Evolutionary conservation across 2,113 vertebrate species (phyloP), one percentile per base, ranked within the genome.

Genomic region (Silurus meridionalis): DNA sequence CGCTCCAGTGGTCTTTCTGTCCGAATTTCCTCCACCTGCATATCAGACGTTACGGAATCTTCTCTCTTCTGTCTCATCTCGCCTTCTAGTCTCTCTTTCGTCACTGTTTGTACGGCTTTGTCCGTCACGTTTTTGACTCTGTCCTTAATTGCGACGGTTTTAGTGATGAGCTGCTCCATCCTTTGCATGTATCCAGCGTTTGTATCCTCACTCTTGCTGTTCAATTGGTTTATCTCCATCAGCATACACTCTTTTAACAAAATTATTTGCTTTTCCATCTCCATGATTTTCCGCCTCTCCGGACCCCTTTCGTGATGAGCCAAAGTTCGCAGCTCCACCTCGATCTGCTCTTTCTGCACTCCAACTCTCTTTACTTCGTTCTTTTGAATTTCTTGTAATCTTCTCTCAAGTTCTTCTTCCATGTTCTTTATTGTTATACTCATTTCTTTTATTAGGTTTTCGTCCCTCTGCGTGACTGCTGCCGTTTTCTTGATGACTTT

Each of bases 161-260:
- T 72, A 7, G 9, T 28, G 25, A 86, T 78, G 63, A 88, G 81
- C 14, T 67, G 81, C 46, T 89, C 86, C 67, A 89, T 77, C 19
- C 60, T 86, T 83, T 88, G 72, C 37, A 86, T n/a, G 48, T 79
- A 85, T 25, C 64, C 72, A 13, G 61, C 28, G 23, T 82, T 86
- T 69, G 77, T 57, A 69, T 69, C 82, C 63, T 60, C 72, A 17
- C 48, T 74, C 71, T 86, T 77, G 71, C 78, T 86, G 8, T 61
- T 90, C 15, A 90, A 8, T 50, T 69, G 75, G n/a, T 58, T 81
- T n/a, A 90, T 88, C 55, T 90, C 89, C 17, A 86, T 71, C 63
- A 90, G 81, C 78, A 90, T 82, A 58, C 77, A 86, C 21, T 90
- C 89, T 63, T 86, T 88, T 46, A 90, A 72, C 3, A 90, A 19